Percentiles rank a stretch among this genome's conserved stretches.
Conservation (phyloP, 2,797 vertebrate species). For the Pteronotus mesoamericanus region DNA sequence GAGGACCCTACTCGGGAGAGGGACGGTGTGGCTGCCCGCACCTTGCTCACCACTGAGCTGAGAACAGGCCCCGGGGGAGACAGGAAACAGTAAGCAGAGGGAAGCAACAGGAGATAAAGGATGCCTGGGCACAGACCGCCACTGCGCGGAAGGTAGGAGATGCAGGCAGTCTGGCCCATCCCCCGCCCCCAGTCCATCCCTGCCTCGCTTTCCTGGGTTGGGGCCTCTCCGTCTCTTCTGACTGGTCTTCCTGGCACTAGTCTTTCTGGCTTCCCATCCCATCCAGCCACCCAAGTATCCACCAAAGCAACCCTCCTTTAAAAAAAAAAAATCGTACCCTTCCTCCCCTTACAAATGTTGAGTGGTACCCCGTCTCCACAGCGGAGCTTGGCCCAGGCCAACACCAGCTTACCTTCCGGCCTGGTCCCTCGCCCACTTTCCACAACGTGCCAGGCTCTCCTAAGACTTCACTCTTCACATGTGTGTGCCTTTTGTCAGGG, state of each 20-base stretch:
- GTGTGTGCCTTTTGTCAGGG: background rate
- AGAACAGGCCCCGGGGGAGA: background rate
- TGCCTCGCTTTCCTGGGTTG: background rate
- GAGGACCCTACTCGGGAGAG: background rate
- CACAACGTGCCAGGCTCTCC: background rate
- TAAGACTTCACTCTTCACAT: too few relatives aligned
- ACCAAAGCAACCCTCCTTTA: background rate
- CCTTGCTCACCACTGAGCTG: background rate
- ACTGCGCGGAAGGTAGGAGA: rapidly evolving
- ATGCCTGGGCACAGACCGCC: rapidly evolving
- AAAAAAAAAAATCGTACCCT: background rate
- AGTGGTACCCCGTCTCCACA: background rate
- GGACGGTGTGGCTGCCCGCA: background rate
- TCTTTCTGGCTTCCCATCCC: background rate
- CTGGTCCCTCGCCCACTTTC: background rate
- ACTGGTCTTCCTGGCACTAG: background rate
- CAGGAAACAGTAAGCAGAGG: background rate
- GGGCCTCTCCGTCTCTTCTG: background rate
- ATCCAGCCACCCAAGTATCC: background rate
- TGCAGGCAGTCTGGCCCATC: background rate
- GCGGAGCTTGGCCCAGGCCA: background rate
- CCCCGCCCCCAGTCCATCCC: too few relatives aligned
- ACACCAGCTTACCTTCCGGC: background rate
- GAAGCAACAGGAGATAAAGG: background rate
- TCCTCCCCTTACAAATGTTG: background rate